Conservation (phyloP, 2,113 vertebrate genomes). For the Pipa parva region DNA sequence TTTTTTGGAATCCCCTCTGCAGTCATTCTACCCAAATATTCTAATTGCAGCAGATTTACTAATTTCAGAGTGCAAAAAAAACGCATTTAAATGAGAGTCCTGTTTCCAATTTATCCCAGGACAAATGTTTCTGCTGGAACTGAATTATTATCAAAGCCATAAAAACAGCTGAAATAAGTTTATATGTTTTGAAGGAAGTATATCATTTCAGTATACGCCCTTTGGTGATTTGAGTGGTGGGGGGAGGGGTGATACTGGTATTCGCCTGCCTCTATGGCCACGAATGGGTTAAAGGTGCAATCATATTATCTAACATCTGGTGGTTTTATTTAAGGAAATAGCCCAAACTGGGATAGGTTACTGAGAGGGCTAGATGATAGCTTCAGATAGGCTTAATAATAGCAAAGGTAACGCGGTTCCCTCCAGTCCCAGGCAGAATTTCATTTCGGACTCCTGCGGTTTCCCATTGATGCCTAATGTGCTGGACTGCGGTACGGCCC, state of each 20-base stretch:
- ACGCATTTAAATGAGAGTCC: not conserved
- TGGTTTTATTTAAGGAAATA: conserved; percentile 1
- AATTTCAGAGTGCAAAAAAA: not conserved
- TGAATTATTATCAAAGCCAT: conserved; percentile 39
- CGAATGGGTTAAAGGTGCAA: conserved; percentile 18
- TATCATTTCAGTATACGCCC: conserved; percentile 26
- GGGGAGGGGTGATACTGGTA: not conserved
- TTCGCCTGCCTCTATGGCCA: not conserved
- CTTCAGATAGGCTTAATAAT: conserved; percentile 22
- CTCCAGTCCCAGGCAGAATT: conserved; percentile 3
- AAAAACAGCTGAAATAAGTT: conserved; percentile 42
- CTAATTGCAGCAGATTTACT: not conserved
- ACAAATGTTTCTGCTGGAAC: conserved; percentile 37
- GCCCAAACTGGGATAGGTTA: not conserved
- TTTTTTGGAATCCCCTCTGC: too few species aligned
- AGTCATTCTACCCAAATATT: not conserved
- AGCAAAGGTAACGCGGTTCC: conserved; percentile 10
- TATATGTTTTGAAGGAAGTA: conserved; percentile 33
- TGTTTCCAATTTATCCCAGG: conserved; percentile 38
- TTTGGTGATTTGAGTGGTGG: too few species aligned
- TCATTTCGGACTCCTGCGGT: conserved; percentile 20
- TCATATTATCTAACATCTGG: not conserved
- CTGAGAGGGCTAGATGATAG: conserved; percentile 8
- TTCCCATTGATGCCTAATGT: conserved; percentile 35
- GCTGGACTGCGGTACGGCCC: not conserved